A percentile compares a stretch with the other conserved stretches of the same genome.
Conservation (phyloP, 2,888 invertebrate species). For the Alentia gelatinosa region DNA sequence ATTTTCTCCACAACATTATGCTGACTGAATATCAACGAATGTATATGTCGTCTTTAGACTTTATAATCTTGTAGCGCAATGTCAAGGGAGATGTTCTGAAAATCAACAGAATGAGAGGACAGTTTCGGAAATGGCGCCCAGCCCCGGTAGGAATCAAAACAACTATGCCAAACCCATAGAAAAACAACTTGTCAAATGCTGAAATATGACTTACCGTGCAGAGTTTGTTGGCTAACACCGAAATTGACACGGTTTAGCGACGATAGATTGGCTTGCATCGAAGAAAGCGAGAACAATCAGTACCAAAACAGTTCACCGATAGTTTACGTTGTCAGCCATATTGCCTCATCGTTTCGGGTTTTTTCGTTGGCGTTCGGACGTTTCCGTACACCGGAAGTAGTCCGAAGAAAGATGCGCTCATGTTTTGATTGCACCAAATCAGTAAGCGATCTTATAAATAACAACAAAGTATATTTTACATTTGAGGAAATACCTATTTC, state of each 20-base stretch:
- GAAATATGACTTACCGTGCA: slow-evolving; percentile 28
- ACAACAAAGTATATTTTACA: too few relatives aligned
- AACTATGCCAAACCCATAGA: neutral
- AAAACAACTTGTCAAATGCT: slow-evolving; percentile 42
- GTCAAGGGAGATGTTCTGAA: neutral
- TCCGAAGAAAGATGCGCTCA: neutral
- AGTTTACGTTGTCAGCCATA: slow-evolving; percentile 60
- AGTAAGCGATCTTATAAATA: too few relatives aligned
- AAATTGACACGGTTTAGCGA: slow-evolving; percentile 7
- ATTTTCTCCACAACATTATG: too few relatives aligned
- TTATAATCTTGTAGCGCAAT: neutral
- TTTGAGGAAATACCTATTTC: too few relatives aligned
- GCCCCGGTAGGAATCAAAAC: slow-evolving; percentile 43
- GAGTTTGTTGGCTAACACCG: neutral
- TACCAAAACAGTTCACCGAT: slow-evolving; percentile 49
- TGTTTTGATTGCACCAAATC: neutral
- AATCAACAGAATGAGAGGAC: neutral
- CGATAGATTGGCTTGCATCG: slow-evolving; percentile 42
- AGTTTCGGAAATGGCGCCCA: slow-evolving; percentile 48
- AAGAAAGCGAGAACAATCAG: slow-evolving; percentile 29
- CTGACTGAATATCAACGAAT: too few relatives aligned
- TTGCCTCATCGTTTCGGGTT: slow-evolving; percentile 57
- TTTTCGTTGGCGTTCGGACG: slow-evolving; percentile 9
- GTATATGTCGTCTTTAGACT: neutral
- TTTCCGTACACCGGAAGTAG: slow-evolving; percentile 28